A percentile compares a stretch with the other conserved stretches of the same genome.
Conservation (phyloP, 2,888 invertebrate genomes). For the Lochmaea crataegi region DNA sequence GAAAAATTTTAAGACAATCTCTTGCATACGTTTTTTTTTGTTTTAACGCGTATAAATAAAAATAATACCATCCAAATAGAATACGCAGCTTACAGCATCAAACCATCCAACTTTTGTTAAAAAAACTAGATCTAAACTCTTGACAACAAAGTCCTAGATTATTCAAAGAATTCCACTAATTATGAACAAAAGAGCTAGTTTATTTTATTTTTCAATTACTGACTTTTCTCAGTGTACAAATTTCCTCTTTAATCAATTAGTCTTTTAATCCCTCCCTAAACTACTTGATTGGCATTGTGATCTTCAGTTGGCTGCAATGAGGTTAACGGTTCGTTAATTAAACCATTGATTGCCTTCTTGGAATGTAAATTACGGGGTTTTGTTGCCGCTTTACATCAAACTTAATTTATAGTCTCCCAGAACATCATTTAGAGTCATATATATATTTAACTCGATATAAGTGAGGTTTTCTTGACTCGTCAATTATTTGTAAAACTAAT, state of each 20-base stretch:
- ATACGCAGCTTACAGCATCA: no score
- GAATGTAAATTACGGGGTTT: slow-evolving; percentile 7
- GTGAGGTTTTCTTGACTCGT: no score
- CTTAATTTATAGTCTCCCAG: background rate
- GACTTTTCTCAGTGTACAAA: background rate
- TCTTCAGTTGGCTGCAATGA: background rate
- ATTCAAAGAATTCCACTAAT: no score
- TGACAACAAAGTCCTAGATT: no score
- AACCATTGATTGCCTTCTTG: slow-evolving; percentile 6
- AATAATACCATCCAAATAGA: no score
- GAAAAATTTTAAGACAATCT: background rate
- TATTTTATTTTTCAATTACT: no score
- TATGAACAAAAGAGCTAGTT: no score
- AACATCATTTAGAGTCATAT: background rate
- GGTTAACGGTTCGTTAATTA: slow-evolving; percentile 5
- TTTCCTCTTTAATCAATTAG: background rate
- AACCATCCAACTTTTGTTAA: no score
- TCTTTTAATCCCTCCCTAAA: background rate
- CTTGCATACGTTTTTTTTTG: background rate
- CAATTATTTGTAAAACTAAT: no score
- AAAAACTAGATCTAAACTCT: no score
- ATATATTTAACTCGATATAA: background rate
- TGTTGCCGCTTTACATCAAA: background rate
- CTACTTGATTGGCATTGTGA: slow-evolving; percentile 4
- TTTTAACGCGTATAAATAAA: background rate